Percentiles rank a stretch among this genome's conserved stretches.
Conservation (phyloP, 1,140 invertebrate genomes). For the Halesus radiatus region DNA sequence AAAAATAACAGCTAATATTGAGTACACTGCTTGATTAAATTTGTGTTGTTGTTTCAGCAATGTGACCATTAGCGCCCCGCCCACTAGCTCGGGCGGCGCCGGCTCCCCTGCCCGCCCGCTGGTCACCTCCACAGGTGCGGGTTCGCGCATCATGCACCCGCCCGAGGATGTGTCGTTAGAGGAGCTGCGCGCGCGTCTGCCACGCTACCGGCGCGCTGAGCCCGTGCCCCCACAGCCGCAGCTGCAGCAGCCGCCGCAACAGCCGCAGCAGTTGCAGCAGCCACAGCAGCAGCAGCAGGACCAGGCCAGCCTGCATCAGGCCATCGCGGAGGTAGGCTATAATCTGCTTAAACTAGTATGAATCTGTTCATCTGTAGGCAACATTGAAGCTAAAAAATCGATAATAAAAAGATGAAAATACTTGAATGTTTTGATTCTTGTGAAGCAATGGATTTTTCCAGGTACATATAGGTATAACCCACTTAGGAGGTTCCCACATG, state of each 20-base stretch:
- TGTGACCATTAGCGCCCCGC: slow-evolving; percentile 79
- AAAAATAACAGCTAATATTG: too few relatives aligned
- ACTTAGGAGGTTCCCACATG: too few relatives aligned
- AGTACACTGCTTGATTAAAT: neutral
- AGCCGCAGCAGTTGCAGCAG: slow-evolving; percentile 63
- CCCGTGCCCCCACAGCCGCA: slow-evolving; percentile 54
- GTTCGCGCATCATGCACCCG: slow-evolving; percentile 94
- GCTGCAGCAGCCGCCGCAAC: slow-evolving; percentile 51
- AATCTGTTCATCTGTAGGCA: too few relatives aligned
- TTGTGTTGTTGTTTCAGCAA: slow-evolving; percentile 63
- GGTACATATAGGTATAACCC: too few relatives aligned
- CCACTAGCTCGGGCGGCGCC: slow-evolving; percentile 70
- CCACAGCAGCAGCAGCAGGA: slow-evolving; percentile 57
- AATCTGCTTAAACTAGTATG: too few relatives aligned
- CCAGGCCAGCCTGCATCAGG: slow-evolving; percentile 71
- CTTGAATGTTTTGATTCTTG: too few relatives aligned
- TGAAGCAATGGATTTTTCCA: too few relatives aligned
- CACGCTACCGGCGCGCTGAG: slow-evolving; percentile 63
- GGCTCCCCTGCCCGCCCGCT: slow-evolving; percentile 78
- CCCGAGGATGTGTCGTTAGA: slow-evolving; percentile 94
- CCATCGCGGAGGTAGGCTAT: slow-evolving; percentile 58
- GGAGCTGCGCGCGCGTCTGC: slow-evolving; percentile 82
- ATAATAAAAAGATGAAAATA: too few relatives aligned
- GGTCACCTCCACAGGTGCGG: slow-evolving; percentile 84
- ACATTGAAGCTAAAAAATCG: too few relatives aligned